These are phyloP conservation scores for Denticeps clupeoides DNA, from an alignment of 2,797 vertebrate genomes.

Conservation along the genomic window DNA sequence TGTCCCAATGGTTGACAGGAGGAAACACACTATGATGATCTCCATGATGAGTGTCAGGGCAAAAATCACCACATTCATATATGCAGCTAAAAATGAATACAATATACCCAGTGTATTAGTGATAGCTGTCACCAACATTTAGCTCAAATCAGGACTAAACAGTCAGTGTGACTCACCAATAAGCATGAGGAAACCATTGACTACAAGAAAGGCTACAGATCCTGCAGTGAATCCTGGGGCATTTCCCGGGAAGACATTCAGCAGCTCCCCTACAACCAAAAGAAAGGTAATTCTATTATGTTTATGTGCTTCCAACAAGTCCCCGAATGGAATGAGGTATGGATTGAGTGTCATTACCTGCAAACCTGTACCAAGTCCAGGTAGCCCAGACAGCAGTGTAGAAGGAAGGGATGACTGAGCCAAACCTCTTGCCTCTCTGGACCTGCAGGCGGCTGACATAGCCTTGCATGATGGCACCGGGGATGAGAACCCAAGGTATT, in stretches of 20 bases:
- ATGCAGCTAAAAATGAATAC: no score
- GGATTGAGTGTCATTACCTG: slow-evolving; percentile 49
- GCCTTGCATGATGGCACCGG: slow-evolving; percentile 63
- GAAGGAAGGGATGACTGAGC: slow-evolving; percentile 64
- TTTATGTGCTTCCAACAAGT: background rate
- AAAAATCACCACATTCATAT: slow-evolving; percentile 64
- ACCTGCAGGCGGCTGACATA: slow-evolving; percentile 70
- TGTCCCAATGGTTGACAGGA: slow-evolving; percentile 64
- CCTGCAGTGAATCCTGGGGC: slow-evolving; percentile 64
- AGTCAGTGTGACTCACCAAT: slow-evolving; percentile 71
- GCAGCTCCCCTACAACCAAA: slow-evolving; percentile 45
- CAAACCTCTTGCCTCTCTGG: slow-evolving; percentile 55
- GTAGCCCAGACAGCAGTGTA: slow-evolving; percentile 70
- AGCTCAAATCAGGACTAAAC: background rate
- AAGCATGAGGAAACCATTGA: slow-evolving; percentile 67
- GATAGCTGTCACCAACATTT: background rate
- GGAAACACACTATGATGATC: slow-evolving; percentile 64
- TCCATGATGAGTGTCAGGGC: slow-evolving; percentile 65
- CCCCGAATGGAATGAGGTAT: background rate
- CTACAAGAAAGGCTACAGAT: slow-evolving; percentile 65
- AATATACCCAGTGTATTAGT: no score
- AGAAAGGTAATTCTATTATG: background rate
- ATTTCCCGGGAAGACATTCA: slow-evolving; percentile 38
- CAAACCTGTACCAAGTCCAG: slow-evolving; percentile 76
- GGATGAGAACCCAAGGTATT: slow-evolving; percentile 70